These are phyloP conservation scores for Ormyrus rosae DNA, from an alignment of 2,888 invertebrate genomes.

Conservation along the genomic window DNA sequence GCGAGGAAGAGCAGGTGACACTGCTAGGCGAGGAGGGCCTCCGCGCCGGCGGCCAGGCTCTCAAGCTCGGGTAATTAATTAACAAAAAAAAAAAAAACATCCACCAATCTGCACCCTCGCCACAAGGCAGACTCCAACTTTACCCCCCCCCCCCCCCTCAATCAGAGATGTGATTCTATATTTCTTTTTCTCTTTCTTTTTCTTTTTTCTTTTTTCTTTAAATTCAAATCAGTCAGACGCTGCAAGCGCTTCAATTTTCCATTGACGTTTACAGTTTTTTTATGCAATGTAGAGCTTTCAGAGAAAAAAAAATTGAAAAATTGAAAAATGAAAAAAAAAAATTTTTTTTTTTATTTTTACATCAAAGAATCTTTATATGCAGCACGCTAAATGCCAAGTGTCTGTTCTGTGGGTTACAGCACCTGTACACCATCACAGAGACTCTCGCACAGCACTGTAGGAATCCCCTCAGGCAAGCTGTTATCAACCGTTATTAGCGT, in stretches of 20 bases:
- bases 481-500: conserved; percentile 74
- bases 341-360: not conserved
- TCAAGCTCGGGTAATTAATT: conserved; percentile 95
- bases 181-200: too few relatives aligned
- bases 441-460: conserved; percentile 80
- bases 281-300: not conserved
- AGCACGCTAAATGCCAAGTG: conserved; percentile 45
- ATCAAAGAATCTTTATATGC: not conserved
- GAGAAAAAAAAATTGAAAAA: too few relatives aligned
- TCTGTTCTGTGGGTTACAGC: conserved; percentile 81
- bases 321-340: too few relatives aligned
- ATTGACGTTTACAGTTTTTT: not conserved
- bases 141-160: too few relatives aligned
- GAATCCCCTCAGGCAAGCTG: conserved; percentile 87
- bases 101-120: conserved; percentile 35
- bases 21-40: conserved; percentile 97
- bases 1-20: conserved; percentile 97
- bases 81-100: conserved; percentile 29
- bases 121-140: too few relatives aligned
- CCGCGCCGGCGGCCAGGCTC: conserved; percentile 96
- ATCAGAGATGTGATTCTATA: too few relatives aligned
- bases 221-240: too few relatives aligned
- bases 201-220: too few relatives aligned
- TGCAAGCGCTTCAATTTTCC: not conserved
- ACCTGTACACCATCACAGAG: conserved; percentile 82